Conservation (phyloP, 2,113 vertebrate species). For the Pseudonaja textilis region DNA sequence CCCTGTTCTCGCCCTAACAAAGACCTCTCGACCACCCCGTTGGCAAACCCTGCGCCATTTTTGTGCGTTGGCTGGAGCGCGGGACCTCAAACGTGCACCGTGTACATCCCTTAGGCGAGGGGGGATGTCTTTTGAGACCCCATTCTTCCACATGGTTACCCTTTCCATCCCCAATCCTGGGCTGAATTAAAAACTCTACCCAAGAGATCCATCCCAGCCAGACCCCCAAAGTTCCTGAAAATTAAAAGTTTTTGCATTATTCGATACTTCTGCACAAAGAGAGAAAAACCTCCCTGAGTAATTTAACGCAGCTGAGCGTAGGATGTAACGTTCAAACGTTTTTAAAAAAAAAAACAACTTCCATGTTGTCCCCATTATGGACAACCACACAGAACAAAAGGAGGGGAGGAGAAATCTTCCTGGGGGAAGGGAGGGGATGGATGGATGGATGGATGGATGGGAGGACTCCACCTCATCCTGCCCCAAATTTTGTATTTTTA, state of each 20-base stretch:
- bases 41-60: not conserved
- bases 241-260: not conserved
- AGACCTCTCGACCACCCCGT: not conserved
- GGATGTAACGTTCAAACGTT: not conserved
- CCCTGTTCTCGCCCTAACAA: not conserved
- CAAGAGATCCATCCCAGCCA: too few species aligned
- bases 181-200: not conserved
- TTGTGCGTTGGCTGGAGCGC: not conserved
- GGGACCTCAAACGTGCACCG: not conserved
- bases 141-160: not conserved
- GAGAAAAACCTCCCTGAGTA: not conserved
- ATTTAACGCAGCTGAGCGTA: not conserved
- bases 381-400: not conserved
- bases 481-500: not conserved
- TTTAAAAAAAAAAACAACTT: too few species aligned
- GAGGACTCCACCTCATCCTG: not conserved
- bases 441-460: too few species aligned
- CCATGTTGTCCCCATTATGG: not conserved
- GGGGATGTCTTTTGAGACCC: not conserved
- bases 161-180: not conserved
- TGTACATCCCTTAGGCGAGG: rapidly evolving
- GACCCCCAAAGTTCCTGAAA: too few species aligned
- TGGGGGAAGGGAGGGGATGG: too few species aligned
- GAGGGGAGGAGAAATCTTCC: not conserved
- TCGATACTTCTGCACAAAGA: not conserved